These are phyloP conservation scores for Syrista parreyssii DNA, from an alignment of 2,888 invertebrate species.

Conservation along the genomic window DNA sequence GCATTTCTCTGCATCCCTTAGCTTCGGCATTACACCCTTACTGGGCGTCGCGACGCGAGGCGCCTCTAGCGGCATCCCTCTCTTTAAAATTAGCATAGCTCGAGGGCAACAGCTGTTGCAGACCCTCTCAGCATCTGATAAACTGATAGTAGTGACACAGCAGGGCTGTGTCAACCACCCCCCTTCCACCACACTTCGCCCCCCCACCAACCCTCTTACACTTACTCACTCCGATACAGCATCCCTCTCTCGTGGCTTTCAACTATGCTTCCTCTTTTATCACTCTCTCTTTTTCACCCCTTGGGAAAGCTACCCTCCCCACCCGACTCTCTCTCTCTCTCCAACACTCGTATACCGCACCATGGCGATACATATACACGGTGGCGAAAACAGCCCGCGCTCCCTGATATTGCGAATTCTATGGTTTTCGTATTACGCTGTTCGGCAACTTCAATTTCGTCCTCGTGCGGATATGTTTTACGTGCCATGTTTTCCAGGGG, in stretches of 20 bases:
- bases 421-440: slow-evolving; percentile 44
- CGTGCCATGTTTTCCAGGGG: slow-evolving; percentile 27
- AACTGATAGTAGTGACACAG: slow-evolving; percentile 60
- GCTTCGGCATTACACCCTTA: slow-evolving; percentile 16
- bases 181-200: slow-evolving; percentile 12
- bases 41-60: slow-evolving; percentile 4
- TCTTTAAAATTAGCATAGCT: slow-evolving; percentile 60
- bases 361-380: not conserved
- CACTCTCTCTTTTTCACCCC: slow-evolving; percentile 17
- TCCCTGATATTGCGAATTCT: slow-evolving; percentile 49
- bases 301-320: not conserved
- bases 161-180: slow-evolving; percentile 19
- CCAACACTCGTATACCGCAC: not conserved
- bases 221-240: slow-evolving; percentile 22
- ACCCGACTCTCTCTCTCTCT: slow-evolving; percentile 16
- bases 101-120: slow-evolving; percentile 58
- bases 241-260: not conserved
- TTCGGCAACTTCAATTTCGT: slow-evolving; percentile 41
- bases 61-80: slow-evolving; percentile 22
- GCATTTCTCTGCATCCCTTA: no score
- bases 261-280: slow-evolving; percentile 8
- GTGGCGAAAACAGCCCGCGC: not conserved
- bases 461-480: slow-evolving; percentile 36
- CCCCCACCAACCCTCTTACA: slow-evolving; percentile 26
- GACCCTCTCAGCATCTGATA: slow-evolving; percentile 54